These are phyloP conservation scores for Tolmerus cingulatus DNA, from an alignment of 2,888 invertebrate species.

Conservation along the genomic window DNA sequence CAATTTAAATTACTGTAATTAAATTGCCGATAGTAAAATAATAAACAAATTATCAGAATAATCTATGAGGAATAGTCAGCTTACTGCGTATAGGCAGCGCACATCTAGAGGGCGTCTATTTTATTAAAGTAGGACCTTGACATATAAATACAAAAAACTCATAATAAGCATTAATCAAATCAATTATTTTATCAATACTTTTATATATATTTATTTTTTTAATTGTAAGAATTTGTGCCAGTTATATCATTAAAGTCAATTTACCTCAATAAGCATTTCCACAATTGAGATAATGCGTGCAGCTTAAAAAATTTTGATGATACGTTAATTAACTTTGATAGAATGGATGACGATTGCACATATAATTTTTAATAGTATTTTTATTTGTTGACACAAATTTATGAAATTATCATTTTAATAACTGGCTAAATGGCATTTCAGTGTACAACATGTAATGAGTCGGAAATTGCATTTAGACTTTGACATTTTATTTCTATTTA, in stretches of 20 bases:
- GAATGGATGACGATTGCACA: not conserved
- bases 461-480: not conserved
- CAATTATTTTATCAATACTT: not conserved
- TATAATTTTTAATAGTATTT: not conserved
- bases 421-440: not conserved
- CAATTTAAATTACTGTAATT: not conserved
- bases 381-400: not conserved
- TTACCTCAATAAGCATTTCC: not conserved
- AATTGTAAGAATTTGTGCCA: not conserved
- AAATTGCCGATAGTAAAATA: not conserved
- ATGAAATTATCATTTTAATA: not conserved
- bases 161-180: not conserved
- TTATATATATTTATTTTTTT: not conserved
- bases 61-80: not conserved
- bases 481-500: not conserved
- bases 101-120: not conserved
- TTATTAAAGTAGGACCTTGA: not conserved
- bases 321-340: not conserved
- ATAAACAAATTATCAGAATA: not conserved
- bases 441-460: not conserved
- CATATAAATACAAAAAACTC: not conserved
- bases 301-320: not conserved
- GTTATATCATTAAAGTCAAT: not conserved
- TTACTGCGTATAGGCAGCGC: not conserved
- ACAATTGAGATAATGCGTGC: not conserved